These are phyloP conservation scores for Diorhabda sublineata DNA, from an alignment of 1,140 invertebrate genomes.

Conservation along the genomic window DNA sequence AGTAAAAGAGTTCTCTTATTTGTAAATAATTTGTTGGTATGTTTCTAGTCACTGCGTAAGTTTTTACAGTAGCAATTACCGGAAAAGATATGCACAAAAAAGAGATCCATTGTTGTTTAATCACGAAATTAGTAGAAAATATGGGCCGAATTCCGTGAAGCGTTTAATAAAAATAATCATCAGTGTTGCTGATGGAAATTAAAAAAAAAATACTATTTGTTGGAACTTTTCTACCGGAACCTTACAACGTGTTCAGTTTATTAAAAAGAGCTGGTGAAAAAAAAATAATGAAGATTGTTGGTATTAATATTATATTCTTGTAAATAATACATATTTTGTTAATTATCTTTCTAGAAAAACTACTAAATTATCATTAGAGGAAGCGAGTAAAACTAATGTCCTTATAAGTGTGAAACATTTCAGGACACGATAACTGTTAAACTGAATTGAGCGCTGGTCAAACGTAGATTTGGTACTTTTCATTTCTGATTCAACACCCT, in stretches of 20 bases:
- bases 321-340: too few species aligned
- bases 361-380: too few species aligned
- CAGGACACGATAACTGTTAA: too few species aligned
- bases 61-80: not conserved
- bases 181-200: not conserved
- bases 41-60: not conserved
- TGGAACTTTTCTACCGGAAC: not conserved
- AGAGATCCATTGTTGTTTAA: not conserved
- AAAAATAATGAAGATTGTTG: not conserved
- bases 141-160: not conserved
- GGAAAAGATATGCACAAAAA: not conserved
- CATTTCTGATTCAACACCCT: too few species aligned
- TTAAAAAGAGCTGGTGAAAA: constrained; percentile 1
- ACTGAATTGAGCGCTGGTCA: too few species aligned
- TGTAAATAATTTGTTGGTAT: too few species aligned
- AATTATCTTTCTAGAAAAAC: too few species aligned
- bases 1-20: too few species aligned
- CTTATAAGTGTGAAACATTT: too few species aligned
- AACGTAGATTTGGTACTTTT: too few species aligned
- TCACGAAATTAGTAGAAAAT: constrained; percentile 5
- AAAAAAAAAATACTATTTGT: not conserved
- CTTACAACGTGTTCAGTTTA: not conserved
- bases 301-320: too few species aligned
- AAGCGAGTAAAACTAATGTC: too few species aligned
- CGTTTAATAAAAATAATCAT: constrained; percentile 6